These are phyloP conservation scores for Bambusicola thoracicus DNA, from an alignment of 2,113 vertebrate genomes.

Conservation along the genomic window DNA sequence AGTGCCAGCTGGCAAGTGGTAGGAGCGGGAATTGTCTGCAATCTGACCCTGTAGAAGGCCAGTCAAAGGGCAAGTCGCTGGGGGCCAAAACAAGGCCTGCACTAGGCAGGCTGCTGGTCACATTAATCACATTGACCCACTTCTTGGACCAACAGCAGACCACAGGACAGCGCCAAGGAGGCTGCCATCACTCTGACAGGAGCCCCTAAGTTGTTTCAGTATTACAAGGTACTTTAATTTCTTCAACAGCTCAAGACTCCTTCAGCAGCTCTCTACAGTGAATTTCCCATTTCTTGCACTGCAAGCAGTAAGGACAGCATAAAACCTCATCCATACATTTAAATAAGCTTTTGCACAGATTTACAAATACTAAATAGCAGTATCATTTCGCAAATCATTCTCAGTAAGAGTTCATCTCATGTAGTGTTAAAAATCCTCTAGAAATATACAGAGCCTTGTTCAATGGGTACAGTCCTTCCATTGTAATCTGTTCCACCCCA, in stretches of 20 bases:
- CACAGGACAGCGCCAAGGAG: neutral
- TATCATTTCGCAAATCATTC: neutral
- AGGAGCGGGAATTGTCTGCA: neutral
- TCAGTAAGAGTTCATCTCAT: neutral
- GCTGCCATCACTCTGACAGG: neutral
- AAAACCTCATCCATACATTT: neutral
- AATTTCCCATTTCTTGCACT: neutral
- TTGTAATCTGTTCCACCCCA: neutral
- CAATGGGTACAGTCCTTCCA: neutral
- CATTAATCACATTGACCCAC: neutral
- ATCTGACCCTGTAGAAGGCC: neutral
- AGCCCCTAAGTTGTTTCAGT: neutral
- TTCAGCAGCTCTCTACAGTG: neutral
- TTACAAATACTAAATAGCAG: neutral
- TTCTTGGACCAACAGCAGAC: neutral
- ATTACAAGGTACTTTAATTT: neutral
- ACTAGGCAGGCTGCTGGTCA: neutral
- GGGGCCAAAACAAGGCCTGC: neutral
- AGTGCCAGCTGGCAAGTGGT: neutral
- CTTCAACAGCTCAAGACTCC: neutral
- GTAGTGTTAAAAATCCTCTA: neutral
- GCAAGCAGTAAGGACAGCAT: neutral
- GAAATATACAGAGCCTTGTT: neutral
- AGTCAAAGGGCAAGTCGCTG: accelerated
- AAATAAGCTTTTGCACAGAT: neutral